Evolutionary conservation across 1,140 invertebrate genomes (phyloP).

Genomic region (Drosophila grimshawi): DNA sequence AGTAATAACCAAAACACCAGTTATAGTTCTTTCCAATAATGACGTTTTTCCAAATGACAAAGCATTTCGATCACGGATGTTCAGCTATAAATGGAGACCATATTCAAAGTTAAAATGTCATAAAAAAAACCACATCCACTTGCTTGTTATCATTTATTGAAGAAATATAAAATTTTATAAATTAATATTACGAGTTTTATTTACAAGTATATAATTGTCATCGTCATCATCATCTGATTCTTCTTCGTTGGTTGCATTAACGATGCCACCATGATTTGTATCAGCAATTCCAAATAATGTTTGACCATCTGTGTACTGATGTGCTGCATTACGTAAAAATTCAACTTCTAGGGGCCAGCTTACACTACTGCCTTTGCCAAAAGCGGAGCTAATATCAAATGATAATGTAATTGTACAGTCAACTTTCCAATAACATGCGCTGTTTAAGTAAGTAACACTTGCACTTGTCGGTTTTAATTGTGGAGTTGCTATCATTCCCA

Average conservation of each 20-base stretch:
- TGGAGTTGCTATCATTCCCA: no score
- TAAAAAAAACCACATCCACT: slow-evolving; percentile 2
- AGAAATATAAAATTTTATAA: slow-evolving; percentile 1
- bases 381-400: no score
- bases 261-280: neutral
- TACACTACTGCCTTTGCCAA: no score
- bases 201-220: neutral
- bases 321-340: no score
- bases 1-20: neutral
- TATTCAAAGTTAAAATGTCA: neutral
- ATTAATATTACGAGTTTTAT: neutral
- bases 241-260: neutral
- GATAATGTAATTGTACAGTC: no score
- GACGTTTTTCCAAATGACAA: neutral
- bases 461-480: no score
- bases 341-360: no score
- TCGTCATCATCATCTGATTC: slow-evolving; percentile 1
- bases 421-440: no score
- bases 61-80: neutral
- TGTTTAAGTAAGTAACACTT: no score
- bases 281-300: slow-evolving; percentile 1
- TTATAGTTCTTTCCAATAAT: neutral
- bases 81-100: neutral
- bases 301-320: neutral
- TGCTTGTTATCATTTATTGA: neutral